phyloP scores from a whole-genome alignment of 2,888 invertebrate genomes.

The Leucozona laternaria region DNA sequence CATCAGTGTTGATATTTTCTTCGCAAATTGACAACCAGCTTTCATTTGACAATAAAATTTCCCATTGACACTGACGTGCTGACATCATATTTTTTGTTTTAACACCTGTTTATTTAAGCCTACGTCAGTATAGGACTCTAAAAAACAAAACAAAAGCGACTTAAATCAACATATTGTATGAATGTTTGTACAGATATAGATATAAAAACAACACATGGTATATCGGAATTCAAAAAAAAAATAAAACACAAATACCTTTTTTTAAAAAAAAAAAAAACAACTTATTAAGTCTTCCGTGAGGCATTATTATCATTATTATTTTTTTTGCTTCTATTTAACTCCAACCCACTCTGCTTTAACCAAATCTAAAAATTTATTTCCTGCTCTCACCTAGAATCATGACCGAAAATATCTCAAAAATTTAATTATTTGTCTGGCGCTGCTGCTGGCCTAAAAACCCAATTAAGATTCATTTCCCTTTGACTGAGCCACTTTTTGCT shows the following conservation, averaged over 20 bases:
- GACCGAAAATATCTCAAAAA: constrained; percentile 23
- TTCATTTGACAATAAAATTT: constrained; percentile 8
- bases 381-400: constrained; percentile 36
- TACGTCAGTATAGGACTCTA: constrained; percentile 5
- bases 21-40: background rate
- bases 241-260: too few relatives aligned
- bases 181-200: too few relatives aligned
- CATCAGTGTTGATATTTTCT: background rate
- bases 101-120: constrained; percentile 15
- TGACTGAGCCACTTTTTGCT: constrained; percentile 39
- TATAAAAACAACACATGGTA: constrained; percentile 57
- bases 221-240: constrained; percentile 40
- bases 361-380: constrained; percentile 27
- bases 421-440: constrained; percentile 57
- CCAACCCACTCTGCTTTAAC: background rate
- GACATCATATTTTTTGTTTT: background rate
- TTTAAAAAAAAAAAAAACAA: constrained; percentile 41
- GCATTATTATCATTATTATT: constrained; percentile 20
- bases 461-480: constrained; percentile 74
- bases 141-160: background rate
- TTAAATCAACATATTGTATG: constrained; percentile 26
- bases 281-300: constrained; percentile 48
- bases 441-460: constrained; percentile 68
- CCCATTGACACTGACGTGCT: constrained; percentile 10
- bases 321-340: background rate